Evolutionary conservation across 2,888 invertebrate species (phyloP), one percentile per base, ranked within the genome.

Genomic region (Steromphala cineraria): DNA sequence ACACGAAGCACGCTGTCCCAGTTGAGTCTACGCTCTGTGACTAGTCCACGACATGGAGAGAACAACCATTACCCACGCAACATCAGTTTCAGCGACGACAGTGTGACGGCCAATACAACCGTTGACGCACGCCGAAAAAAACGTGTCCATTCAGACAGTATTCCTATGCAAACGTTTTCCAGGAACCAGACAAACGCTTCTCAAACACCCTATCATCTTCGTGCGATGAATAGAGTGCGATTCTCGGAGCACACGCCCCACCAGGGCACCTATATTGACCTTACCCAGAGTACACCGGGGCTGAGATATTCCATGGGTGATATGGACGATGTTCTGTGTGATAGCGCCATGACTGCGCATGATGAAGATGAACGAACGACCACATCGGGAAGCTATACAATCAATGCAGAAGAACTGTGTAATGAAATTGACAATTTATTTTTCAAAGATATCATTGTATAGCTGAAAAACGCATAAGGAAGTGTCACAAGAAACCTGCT

Each of bases 341-440:
- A 81, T 56, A 76, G 36, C n/a, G 67, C 28, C 24, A 75, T 31
- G 19, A 81, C 53, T 71, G 24, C 53, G 19, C 46, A 89, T 21
- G 89, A 90, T 75, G 89, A 88, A 67, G 89, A 86, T 56, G 80
- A 83, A 53, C 88, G 89, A 79, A 90, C 90, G 7, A 91, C 90
- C 55, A 92, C 91, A 5, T 92, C 92, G 5, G 91, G 92, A 8
- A 91, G 91, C 82, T 92, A 92, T 83, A 91, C 91, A 4, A 92
- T 92, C 71, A 91, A 92, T 84, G 91, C 92, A 0, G 91, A 92
- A 62, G 92, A 92, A 75, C 84, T 92, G 80, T 90, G 91, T 75
- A 88, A 92, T 80, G 91, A 92, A 82, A 92, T 92, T 75, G 91
- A 92, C 80, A 88, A 92, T 62, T 85, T 92, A 17, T 92, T 92